Evolutionary conservation across 2,888 invertebrate genomes (phyloP).

Genomic region (Allophyes oxyacanthae): DNA sequence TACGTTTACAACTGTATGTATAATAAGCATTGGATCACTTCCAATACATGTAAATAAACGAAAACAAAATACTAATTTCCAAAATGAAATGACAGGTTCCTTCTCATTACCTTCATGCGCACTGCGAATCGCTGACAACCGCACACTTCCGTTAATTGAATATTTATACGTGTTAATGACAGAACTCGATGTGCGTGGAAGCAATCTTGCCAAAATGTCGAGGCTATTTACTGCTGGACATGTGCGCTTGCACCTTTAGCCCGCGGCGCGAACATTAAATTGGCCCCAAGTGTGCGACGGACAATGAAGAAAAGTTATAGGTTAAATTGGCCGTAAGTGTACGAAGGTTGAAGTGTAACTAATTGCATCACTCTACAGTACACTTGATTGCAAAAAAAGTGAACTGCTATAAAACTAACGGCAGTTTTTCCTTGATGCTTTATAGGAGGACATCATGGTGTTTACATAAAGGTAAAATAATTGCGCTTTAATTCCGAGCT

Average conservation of each 20-base stretch:
- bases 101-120: constrained; percentile 23
- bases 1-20: constrained; percentile 11
- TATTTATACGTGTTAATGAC: constrained; percentile 46
- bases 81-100: constrained; percentile 27
- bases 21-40: constrained; percentile 26
- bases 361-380: constrained; percentile 54
- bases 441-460: constrained; percentile 40
- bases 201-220: constrained; percentile 45
- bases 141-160: constrained; percentile 34
- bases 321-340: constrained; percentile 41
- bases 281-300: constrained; percentile 41
- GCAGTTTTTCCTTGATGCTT: constrained; percentile 33
- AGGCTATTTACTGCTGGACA: constrained; percentile 30
- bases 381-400: constrained; percentile 50
- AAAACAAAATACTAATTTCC: constrained; percentile 10
- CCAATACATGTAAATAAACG: too few species aligned
- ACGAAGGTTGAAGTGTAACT: constrained; percentile 54
- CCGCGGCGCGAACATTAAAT: constrained; percentile 50
- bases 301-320: constrained; percentile 43
- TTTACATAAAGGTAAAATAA: constrained; percentile 27
- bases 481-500: constrained; percentile 23
- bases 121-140: constrained; percentile 33
- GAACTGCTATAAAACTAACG: constrained; percentile 47
- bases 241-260: constrained; percentile 51
- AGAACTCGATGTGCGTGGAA: constrained; percentile 28